Base-by-base conservation (phyloP, 1,140 invertebrate species). In the Drosophila guanche region DNA sequence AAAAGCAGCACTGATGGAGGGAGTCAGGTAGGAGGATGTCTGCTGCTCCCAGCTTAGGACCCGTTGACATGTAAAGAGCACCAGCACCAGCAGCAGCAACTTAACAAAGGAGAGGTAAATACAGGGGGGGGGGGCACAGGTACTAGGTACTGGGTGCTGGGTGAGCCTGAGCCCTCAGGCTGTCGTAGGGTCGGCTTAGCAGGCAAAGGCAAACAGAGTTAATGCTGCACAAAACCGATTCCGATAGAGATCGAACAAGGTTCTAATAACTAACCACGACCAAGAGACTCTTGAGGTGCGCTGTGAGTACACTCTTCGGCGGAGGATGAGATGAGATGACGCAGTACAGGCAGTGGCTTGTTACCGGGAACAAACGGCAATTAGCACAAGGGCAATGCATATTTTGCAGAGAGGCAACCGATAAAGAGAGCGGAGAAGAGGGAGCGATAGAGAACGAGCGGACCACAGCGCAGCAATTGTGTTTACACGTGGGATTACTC, bases 1-100 rank as follows among this genome's bases (percentile, higher is more conserved):
- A 50, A 50, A 16, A 16, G 22, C 22, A 16, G 5, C 42, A 12
- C 42, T 8, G 43, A 29, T 43, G 46, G 27, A 33, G 27, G 29
- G 7, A 29, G 33, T 8, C 3, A 37, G 3, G 33, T 37, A 10
- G 33, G 12, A 10, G 43, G 58, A 60, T 57, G 50, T 48, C 50
- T 58, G 71, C 57, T 72, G 68, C 70, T 57, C 58, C 45, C 68
- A 67, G 63, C 81, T 77, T 86, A 86, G 33, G 61, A 84, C 60
- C 62, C 60, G 80, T 62, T 79, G 80, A 84, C 80, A 85, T 68
- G 76, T 84, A 85, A 85, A 81, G 73, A 79, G 80, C 68, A 76
- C 53, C 77, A 76, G 29, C 29, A 33, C 3, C 10, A 37, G 16
- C 16, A 20, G 16, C 16, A 20, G 16, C 16, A 20, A 20, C 16